Percentiles rank a stretch among this genome's conserved stretches.
Conservation (phyloP, 2,888 invertebrate genomes). For the Leptothorax acervorum region DNA sequence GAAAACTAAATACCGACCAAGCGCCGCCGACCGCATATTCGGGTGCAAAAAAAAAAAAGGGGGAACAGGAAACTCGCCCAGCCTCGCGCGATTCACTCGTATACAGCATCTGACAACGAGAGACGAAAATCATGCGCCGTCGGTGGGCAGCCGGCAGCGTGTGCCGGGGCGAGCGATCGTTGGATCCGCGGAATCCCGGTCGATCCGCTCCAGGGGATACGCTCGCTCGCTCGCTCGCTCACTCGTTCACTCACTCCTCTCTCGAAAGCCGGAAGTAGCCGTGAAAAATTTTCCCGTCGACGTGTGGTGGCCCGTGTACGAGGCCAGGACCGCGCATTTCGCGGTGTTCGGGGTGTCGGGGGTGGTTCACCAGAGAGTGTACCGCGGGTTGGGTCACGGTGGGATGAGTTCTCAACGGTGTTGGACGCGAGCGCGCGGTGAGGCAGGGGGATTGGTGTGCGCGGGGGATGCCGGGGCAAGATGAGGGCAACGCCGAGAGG, state of each 20-base stretch:
- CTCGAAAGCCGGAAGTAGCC: constrained; percentile 78
- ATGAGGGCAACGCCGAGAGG: constrained; percentile 50
- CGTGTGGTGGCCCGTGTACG: constrained; percentile 80
- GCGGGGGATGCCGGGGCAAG: constrained; percentile 30
- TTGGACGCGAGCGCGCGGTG: constrained; percentile 46
- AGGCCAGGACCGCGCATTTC: constrained; percentile 81
- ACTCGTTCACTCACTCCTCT: constrained; percentile 45
- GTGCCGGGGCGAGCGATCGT: constrained; percentile 74
- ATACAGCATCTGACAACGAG: constrained; percentile 73
- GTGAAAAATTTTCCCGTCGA: constrained; percentile 82
- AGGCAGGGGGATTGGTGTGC: constrained; percentile 44
- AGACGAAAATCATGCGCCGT: constrained; percentile 71
- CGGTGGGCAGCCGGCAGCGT: constrained; percentile 50
- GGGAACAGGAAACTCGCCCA: constrained; percentile 44
- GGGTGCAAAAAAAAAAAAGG: constrained; percentile 12
- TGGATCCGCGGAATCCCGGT: constrained; percentile 74
- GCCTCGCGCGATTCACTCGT: constrained; percentile 57
- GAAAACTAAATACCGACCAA: constrained; percentile 55
- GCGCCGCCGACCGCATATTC: constrained; percentile 52
- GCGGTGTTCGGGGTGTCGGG: constrained; percentile 84
- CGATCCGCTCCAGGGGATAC: constrained; percentile 64
- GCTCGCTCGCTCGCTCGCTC: constrained; percentile 50
- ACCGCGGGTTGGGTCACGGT: constrained; percentile 80
- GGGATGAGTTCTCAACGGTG: constrained; percentile 75
- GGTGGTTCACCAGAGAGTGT: constrained; percentile 84